These are phyloP conservation scores for Cnemophilus loriae DNA, from an alignment of 2,113 vertebrate genomes.

Conservation along the genomic window DNA sequence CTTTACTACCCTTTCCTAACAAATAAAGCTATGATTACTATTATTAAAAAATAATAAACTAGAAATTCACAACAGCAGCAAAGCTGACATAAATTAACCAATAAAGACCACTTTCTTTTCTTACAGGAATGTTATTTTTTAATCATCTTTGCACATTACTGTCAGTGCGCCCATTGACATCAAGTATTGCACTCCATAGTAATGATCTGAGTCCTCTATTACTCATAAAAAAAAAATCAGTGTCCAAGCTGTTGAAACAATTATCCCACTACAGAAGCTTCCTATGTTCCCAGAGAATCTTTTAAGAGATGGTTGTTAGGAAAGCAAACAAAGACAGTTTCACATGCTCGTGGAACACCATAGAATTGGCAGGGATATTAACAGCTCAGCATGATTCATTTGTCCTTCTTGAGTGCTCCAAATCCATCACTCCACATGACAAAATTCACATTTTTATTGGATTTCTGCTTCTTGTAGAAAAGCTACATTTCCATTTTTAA, in stretches of 20 bases:
- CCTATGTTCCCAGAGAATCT: slow-evolving; percentile 43
- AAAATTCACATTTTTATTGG: slow-evolving; percentile 49
- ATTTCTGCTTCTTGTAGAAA: slow-evolving; percentile 7
- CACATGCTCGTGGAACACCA: slow-evolving; percentile 12
- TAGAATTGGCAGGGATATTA: slow-evolving; percentile 52
- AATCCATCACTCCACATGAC: slow-evolving; percentile 38
- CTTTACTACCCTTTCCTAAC: neutral
- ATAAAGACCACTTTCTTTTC: neutral
- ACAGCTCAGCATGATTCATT: slow-evolving; percentile 60
- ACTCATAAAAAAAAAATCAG: slow-evolving; percentile 8
- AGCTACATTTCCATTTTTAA: slow-evolving; percentile 44
- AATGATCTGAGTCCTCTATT: slow-evolving; percentile 20
- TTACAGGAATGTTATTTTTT: slow-evolving; percentile 3
- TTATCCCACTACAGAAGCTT: slow-evolving; percentile 47
- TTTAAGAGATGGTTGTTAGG: slow-evolving; percentile 55
- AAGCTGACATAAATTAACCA: neutral
- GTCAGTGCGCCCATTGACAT: neutral
- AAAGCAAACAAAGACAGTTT: slow-evolving; percentile 65
- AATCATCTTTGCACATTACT: neutral
- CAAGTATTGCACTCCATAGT: neutral
- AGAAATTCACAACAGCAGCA: neutral
- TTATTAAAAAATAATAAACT: neutral
- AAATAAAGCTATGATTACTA: neutral
- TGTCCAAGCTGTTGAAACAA: slow-evolving; percentile 55
- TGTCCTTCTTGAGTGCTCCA: slow-evolving; percentile 53